phyloP scores from a whole-genome alignment of 2,888 invertebrate genomes.

The Macroteleia sp. region DNA sequence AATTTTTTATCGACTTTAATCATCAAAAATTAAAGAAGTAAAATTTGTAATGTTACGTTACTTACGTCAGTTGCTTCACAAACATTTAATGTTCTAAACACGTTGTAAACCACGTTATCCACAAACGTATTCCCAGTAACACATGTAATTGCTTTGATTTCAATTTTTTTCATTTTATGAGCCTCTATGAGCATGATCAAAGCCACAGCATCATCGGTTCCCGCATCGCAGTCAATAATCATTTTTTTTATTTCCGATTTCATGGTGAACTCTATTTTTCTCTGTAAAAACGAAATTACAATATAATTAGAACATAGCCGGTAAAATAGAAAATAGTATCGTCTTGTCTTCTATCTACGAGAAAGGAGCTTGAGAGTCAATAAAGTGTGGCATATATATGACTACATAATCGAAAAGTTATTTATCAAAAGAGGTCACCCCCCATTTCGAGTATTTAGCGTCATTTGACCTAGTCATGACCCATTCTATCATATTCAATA shows the following conservation, averaged over 20 bases:
- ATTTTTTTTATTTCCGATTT: slow-evolving; percentile 73
- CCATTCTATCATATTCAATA: slow-evolving; percentile 18
- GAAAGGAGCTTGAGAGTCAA: not conserved
- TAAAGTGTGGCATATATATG: slow-evolving; percentile 12
- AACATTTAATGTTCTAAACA: slow-evolving; percentile 87
- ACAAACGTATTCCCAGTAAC: slow-evolving; percentile 90
- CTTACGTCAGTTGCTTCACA: slow-evolving; percentile 87
- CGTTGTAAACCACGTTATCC: slow-evolving; percentile 88
- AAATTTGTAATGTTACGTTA: too few relatives aligned
- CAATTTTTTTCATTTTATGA: slow-evolving; percentile 83
- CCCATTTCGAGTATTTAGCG: slow-evolving; percentile 23
- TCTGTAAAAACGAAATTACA: not conserved
- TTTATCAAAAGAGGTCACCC: slow-evolving; percentile 52
- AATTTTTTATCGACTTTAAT: too few relatives aligned
- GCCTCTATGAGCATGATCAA: slow-evolving; percentile 86
- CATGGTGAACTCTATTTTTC: slow-evolving; percentile 28
- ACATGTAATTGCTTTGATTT: slow-evolving; percentile 89
- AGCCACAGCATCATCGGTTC: slow-evolving; percentile 88
- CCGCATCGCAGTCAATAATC: slow-evolving; percentile 87
- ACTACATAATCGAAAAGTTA: slow-evolving; percentile 38
- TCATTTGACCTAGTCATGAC: slow-evolving; percentile 56
- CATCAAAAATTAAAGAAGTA: too few relatives aligned
- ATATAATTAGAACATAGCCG: not conserved
- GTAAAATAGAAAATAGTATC: not conserved
- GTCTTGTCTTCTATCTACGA: not conserved